These are phyloP conservation scores for Fabriciana adippe DNA, from an alignment of 2,888 invertebrate genomes.

Conservation along the genomic window DNA sequence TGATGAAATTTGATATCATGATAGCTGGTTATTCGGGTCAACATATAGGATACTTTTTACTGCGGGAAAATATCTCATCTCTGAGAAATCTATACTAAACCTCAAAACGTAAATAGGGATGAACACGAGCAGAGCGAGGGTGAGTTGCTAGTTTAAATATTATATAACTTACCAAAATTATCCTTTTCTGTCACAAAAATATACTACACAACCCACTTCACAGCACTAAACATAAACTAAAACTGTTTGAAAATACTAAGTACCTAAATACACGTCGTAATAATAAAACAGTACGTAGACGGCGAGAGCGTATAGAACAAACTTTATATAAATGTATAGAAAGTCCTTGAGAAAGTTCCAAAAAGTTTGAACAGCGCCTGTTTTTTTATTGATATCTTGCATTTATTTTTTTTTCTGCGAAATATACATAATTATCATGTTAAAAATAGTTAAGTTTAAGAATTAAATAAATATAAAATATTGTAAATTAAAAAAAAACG, in stretches of 20 bases:
- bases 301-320: constrained; percentile 65
- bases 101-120: no score
- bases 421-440: neutral
- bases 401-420: constrained; percentile 25
- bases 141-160: neutral
- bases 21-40: no score
- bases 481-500: no score
- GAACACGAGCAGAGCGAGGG: no score
- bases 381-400: constrained; percentile 33
- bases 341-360: constrained; percentile 62
- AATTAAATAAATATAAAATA: no score
- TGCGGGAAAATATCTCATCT: no score
- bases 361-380: constrained; percentile 44
- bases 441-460: no score
- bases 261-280: constrained; percentile 71
- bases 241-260: constrained; percentile 41
- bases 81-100: no score
- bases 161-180: constrained; percentile 39
- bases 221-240: constrained; percentile 60
- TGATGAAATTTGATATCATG: no score
- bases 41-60: no score
- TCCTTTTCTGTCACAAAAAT: constrained; percentile 22
- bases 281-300: constrained; percentile 70
- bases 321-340: constrained; percentile 66
- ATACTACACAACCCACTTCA: constrained; percentile 36